Base-by-base conservation (phyloP, 2,113 vertebrate genomes). In the Chelonoidis abingdonii region DNA sequence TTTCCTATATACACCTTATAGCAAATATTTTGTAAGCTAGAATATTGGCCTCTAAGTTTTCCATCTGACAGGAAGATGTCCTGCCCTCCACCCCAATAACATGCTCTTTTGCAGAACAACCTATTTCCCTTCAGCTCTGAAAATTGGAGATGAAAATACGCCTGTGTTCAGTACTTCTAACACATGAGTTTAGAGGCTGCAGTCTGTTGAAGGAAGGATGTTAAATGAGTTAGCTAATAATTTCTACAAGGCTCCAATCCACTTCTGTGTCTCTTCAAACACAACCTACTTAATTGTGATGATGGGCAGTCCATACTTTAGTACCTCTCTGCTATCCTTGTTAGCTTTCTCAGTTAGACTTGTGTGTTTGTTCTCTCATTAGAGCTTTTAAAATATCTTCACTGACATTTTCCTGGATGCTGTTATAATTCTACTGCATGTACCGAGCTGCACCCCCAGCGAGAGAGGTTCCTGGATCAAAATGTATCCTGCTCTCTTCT, bases 11-110 rank as follows among this genome's bases (percentile, higher is more conserved):
- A 10, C 22, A 22, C 44, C 22, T 49, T 47, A 4, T 24, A 78
- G 88, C n/a, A 5, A n/a, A 72, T 56, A 80, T 57, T 57, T 57
- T 57, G 25, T 57, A 57, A 57, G 56, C 25, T 27, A 57, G 10
- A 57, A 57, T 57, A 57, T 24, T 25, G 56, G 21, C 76, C 27
- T 22, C 0, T 24, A 17, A 8, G 4, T 19, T 53, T 38, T 0
- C 29, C n/a, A 1, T 3, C 27, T 12, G 5, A 2, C 35, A 0
- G 3, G 44, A 25, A 3, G 8, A 0, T 31, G 0, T 0, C 24
- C 25, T 78, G n/a, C 21, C 22, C 25, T 41, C 12, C 25, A 44
- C 12, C 24, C 75, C 24, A 25, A 24, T 27, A 78, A 27, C 31
- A 13, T 10, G 11, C 25, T 25, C 44, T 25, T 41, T n/a, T n/a